These are phyloP conservation scores for Nudaria mundana DNA, from an alignment of 2,888 invertebrate species.

Conservation along the genomic window DNA sequence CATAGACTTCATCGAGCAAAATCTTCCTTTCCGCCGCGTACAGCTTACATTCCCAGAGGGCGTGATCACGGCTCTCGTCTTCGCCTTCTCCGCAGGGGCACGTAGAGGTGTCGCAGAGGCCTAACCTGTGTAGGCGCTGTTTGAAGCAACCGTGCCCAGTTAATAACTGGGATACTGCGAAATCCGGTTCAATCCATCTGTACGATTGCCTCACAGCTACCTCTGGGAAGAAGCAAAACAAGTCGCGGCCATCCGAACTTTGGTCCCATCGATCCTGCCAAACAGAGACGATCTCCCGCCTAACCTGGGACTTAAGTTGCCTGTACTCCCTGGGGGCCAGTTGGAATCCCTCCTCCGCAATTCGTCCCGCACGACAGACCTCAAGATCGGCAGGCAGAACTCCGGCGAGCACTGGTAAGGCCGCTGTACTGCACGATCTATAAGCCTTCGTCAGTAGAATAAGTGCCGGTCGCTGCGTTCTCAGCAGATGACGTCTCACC, in stretches of 20 bases:
- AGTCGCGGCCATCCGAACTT: neutral
- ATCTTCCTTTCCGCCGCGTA: neutral
- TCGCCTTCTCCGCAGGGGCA: neutral
- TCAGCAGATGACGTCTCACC: neutral
- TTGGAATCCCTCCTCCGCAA: neutral
- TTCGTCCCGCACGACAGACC: conserved; percentile 19
- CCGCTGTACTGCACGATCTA: neutral
- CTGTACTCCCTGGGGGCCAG: neutral
- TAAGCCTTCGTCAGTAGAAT: neutral
- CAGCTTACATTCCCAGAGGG: neutral
- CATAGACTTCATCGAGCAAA: neutral
- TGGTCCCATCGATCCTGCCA: neutral
- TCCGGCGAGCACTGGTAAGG: neutral
- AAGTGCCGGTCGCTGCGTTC: neutral
- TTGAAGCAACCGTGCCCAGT: neutral
- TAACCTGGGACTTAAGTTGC: neutral
- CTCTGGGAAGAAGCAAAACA: neutral
- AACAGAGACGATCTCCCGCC: neutral
- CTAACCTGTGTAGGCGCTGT: neutral
- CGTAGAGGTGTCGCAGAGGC: no score
- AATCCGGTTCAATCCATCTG: neutral
- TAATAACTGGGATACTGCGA: neutral
- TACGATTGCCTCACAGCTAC: neutral
- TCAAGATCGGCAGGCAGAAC: conserved; percentile 14
- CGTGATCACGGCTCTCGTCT: neutral